Percentiles rank a stretch among this genome's conserved stretches.
These are phyloP conservation scores for Rachycentron canadum DNA, from an alignment of 2,797 vertebrate genomes.

Conservation along the genomic window DNA sequence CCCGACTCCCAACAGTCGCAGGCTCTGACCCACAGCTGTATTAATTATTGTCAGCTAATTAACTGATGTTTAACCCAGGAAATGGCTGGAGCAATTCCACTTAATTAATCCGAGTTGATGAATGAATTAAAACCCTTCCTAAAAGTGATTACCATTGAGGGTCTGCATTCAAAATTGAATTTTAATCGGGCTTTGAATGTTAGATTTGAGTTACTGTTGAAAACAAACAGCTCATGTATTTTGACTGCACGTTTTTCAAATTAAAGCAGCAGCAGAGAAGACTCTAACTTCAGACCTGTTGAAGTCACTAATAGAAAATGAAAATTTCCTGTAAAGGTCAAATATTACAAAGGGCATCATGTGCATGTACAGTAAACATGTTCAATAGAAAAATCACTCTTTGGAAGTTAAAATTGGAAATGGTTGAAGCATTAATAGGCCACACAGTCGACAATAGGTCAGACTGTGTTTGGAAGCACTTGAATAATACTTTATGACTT, in stretches of 20 bases:
- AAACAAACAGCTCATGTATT: constrained; percentile 38
- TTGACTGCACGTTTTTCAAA: constrained; percentile 31
- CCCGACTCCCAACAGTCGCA: constrained; percentile 40
- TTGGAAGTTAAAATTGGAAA: constrained; percentile 6
- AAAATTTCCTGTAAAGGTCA: constrained; percentile 42
- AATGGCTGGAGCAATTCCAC: constrained; percentile 76
- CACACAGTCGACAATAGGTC: not conserved
- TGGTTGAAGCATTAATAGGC: not conserved
- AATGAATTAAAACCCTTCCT: constrained; percentile 76
- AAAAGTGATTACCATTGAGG: constrained; percentile 73
- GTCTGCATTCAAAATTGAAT: constrained; percentile 70
- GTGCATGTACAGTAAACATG: constrained; percentile 12
- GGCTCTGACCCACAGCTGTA: constrained; percentile 73
- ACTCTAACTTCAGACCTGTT: constrained; percentile 11
- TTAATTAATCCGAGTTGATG: constrained; percentile 82
- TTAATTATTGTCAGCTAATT: constrained; percentile 88
- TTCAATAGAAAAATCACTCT: not conserved
- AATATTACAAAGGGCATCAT: constrained; percentile 27
- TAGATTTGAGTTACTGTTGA: constrained; percentile 43
- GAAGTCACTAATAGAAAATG: constrained; percentile 9
- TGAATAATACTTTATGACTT: not conserved
- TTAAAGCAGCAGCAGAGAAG: constrained; percentile 41
- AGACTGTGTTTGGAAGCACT: not conserved
- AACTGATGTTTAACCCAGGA: constrained; percentile 83
- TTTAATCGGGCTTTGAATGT: constrained; percentile 66